Base-by-base conservation (phyloP, 2,888 invertebrate genomes). In the Napeogenes sylphis region DNA sequence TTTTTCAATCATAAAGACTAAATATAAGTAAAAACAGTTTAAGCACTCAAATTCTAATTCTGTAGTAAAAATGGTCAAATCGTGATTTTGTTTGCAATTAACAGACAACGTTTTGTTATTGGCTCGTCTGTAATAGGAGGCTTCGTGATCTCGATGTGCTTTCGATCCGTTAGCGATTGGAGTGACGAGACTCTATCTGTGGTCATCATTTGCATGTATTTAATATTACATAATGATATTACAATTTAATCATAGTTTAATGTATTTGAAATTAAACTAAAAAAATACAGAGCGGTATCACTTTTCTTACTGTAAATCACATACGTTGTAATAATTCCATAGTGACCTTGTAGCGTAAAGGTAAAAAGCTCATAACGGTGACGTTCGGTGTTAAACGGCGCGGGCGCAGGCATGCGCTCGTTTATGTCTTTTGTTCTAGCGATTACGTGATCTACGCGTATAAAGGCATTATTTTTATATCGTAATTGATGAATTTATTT, bases 141-240 rank as follows among this genome's bases (percentile, higher is more conserved):
- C 66, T 66, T 73, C 74, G 71, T 74, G 73, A 68, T 67, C 65
- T 63, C 64, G 67, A 71, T 59, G 58, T 55, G 58, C 61, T 66
- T 67, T 62, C 63, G 54, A 68, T 74, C 79, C 77, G 79, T 66
- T 69, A 68, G 56, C 59, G 57, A 59, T 73, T 75, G 69, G 69
- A 70, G 71, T 53, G 59, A 53, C 62, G 42, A 42, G 10, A 42
- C 42, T 42, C 4, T 42, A 12, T 6, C 35, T 35, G 6, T 5
- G 35, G 6, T 35, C 35, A 35, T 35, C 21, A 21, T 21, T 21
- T 21, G 21, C 0, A 21, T 21, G 21, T 21, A 21, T 21, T 21
- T 21, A 21, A 21, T 21, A 21, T 21, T 21, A 21, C 21, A 21
- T 21, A 21, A 21, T 21, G 21, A 21, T 21, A 21, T 21, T 21